These are phyloP conservation scores for Drosophila nr. fundita DNA, from an alignment of 2,888 invertebrate species.

Conservation along the genomic window DNA sequence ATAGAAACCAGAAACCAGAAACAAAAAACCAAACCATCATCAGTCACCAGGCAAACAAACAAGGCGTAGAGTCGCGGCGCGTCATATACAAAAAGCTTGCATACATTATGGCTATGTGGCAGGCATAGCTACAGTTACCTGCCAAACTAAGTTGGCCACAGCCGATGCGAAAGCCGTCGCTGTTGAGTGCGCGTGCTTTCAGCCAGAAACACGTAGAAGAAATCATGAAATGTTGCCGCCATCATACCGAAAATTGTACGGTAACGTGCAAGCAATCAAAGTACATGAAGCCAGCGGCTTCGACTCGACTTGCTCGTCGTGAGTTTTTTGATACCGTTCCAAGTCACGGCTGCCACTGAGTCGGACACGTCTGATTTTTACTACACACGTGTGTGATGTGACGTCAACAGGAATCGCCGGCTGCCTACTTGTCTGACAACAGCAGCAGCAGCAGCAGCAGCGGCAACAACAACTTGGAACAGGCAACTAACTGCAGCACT, in stretches of 20 bases:
- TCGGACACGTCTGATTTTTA: conserved; percentile 74
- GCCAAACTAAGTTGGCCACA: conserved; percentile 7
- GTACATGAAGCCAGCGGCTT: conserved; percentile 49
- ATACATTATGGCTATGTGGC: conserved; percentile 53
- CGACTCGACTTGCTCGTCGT: neutral
- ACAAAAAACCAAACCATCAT: conserved; percentile 68
- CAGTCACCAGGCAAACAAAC: conserved; percentile 69
- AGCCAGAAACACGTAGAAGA: conserved; percentile 74
- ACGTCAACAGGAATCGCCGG: conserved; percentile 67
- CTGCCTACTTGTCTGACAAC: conserved; percentile 47
- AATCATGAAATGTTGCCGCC: conserved; percentile 82
- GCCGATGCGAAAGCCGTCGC: neutral
- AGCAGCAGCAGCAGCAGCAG: conserved; percentile 11
- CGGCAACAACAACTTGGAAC: neutral
- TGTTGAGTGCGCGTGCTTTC: conserved; percentile 61
- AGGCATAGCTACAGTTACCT: conserved; percentile 25
- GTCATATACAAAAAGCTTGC: conserved; percentile 42
- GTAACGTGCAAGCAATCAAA: conserved; percentile 81
- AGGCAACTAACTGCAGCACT: conserved; percentile 5
- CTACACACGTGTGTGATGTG: conserved; percentile 73
- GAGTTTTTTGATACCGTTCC: conserved; percentile 13
- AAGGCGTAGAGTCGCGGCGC: conserved; percentile 20
- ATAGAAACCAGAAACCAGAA: conserved; percentile 7
- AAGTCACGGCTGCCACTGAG: conserved; percentile 45
- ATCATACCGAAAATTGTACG: conserved; percentile 78